These are phyloP conservation scores for Todiramphus chloris DNA, from an alignment of 2,113 vertebrate species.

Conservation along the genomic window DNA sequence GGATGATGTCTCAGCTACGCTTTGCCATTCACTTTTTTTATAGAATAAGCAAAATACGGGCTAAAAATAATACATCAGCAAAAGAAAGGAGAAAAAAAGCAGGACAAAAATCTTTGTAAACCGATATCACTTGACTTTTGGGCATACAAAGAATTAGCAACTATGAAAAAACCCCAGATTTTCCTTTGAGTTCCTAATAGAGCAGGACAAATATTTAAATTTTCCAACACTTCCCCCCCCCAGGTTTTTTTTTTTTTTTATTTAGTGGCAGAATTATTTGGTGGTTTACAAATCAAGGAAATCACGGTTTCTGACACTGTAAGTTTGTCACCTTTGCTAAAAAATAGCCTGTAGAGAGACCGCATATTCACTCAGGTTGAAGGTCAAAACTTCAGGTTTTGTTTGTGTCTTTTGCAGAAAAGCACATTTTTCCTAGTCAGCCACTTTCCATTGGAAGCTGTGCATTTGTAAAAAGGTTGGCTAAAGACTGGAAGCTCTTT, in stretches of 20 bases:
- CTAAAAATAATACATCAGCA: background rate
- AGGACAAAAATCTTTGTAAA: background rate
- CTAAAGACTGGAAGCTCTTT: background rate
- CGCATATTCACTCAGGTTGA: background rate
- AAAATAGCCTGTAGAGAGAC: constrained; percentile 21
- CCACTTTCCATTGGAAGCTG: background rate
- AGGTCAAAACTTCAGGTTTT: constrained; percentile 58
- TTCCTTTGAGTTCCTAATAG: background rate
- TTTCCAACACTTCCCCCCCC: background rate
- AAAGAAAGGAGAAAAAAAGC: background rate
- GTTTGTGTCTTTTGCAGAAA: constrained; percentile 18
- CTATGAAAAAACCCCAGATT: background rate
- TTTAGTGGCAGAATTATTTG: background rate
- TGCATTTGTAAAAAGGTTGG: background rate
- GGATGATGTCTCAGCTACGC: background rate
- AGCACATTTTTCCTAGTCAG: background rate
- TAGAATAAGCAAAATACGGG: background rate
- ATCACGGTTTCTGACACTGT: background rate
- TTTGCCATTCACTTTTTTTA: background rate
- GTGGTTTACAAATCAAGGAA: background rate
- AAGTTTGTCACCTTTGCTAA: constrained; percentile 31
- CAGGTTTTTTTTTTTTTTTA: background rate
- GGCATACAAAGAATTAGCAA: background rate
- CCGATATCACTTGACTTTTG: background rate
- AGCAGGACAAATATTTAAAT: background rate